phyloP scores from a whole-genome alignment of 1,140 invertebrate species.

The Araneus ventricosus region DNA sequence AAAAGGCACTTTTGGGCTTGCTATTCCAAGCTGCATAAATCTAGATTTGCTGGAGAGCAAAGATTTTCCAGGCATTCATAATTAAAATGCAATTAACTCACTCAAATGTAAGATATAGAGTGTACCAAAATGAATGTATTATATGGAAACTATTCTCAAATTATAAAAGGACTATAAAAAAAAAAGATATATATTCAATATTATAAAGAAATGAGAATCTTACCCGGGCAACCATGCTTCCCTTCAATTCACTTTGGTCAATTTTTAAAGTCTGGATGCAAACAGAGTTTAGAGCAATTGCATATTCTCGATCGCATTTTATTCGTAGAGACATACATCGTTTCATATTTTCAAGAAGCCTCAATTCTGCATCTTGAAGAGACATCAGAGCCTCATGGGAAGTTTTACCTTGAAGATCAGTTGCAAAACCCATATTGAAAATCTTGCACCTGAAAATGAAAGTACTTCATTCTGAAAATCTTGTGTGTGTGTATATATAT shows the following conservation, averaged over 20 bases:
- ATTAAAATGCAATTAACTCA: too few species aligned
- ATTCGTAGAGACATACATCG: conserved; percentile 90
- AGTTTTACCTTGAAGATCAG: conserved; percentile 86
- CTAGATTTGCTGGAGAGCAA: too few species aligned
- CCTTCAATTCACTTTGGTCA: conserved; percentile 70
- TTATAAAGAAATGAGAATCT: conserved; percentile 30
- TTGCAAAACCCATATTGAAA: conserved; percentile 89
- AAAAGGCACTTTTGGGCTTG: too few species aligned
- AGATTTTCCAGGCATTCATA: too few species aligned
- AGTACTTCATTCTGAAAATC: too few species aligned
- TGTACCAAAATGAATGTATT: too few species aligned
- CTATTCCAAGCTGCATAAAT: too few species aligned
- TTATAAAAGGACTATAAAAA: background rate
- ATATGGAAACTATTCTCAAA: too few species aligned
- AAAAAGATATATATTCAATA: background rate
- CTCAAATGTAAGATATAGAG: too few species aligned
- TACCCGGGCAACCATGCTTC: conserved; percentile 72
- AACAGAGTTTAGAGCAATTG: conserved; percentile 88
- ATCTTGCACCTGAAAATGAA: background rate
- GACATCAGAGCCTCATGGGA: conserved; percentile 91
- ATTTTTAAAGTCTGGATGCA: conserved; percentile 85
- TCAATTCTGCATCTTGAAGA: conserved; percentile 93
- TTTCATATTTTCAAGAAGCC: conserved; percentile 93
- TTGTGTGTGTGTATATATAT: too few species aligned
- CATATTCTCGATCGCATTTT: conserved; percentile 95